Conservation (phyloP, 1,140 invertebrate genomes). For the Mya arenaria region DNA sequence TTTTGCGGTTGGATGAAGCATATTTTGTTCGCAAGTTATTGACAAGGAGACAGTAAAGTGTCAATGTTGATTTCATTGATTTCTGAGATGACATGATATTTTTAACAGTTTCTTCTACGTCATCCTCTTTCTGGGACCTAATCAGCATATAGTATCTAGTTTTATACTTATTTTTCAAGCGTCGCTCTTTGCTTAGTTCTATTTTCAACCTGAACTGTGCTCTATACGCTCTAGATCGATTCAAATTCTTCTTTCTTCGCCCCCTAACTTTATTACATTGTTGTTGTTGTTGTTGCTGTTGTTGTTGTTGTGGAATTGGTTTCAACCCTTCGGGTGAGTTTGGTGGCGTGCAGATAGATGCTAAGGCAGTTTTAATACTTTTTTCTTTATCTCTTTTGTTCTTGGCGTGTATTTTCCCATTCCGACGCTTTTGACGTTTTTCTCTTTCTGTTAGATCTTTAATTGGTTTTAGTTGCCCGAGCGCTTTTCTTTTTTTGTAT, state of each 20-base stretch:
- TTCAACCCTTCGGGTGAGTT: not conserved
- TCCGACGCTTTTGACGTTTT: not conserved
- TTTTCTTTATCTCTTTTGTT: not conserved
- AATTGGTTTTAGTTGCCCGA: not conserved
- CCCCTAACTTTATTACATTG: not conserved
- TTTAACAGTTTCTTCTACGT: not conserved
- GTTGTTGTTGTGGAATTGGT: not conserved
- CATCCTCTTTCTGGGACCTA: not conserved
- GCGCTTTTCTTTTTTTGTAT: slow-evolving; percentile 9
- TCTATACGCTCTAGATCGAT: not conserved
- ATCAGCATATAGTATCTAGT: not conserved
- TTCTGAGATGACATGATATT: not conserved
- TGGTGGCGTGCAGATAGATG: not conserved
- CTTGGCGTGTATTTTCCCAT: not conserved
- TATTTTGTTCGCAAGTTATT: not conserved
- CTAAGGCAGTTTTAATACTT: not conserved
- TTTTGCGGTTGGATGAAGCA: not conserved
- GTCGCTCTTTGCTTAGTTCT: not conserved
- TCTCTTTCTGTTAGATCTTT: not conserved
- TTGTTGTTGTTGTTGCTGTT: too few species aligned
- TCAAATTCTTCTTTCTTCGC: not conserved
- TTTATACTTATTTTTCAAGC: not conserved
- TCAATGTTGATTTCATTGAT: not conserved
- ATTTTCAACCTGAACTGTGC: not conserved
- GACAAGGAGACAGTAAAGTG: not conserved